These are phyloP conservation scores for Leuciscus idus DNA, from an alignment of 2,113 vertebrate genomes.

Conservation along the genomic window DNA sequence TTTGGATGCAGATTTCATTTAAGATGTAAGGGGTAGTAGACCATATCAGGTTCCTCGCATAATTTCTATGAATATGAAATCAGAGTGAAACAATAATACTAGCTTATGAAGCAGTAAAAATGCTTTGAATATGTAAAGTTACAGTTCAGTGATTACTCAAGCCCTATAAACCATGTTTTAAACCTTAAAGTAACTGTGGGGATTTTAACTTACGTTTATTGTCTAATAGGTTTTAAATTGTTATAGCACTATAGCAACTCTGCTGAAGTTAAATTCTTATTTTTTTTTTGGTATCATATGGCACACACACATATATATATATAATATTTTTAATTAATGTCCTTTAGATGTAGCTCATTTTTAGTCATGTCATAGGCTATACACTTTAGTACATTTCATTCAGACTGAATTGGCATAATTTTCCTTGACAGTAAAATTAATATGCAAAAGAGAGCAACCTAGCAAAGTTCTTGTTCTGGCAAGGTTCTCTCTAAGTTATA, in stretches of 20 bases:
- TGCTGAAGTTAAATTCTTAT: background rate
- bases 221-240: background rate
- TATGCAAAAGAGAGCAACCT: too few relatives aligned
- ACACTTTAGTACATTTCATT: background rate
- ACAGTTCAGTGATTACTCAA: background rate
- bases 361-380: background rate
- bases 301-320: background rate
- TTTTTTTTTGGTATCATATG: background rate
- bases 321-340: background rate
- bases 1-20: conserved; percentile 56
- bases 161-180: background rate
- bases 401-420: background rate
- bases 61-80: conserved; percentile 39
- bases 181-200: background rate
- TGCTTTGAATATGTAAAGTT: conserved; percentile 22
- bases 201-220: background rate
- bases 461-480: too few relatives aligned
- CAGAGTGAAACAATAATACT: conserved; percentile 18
- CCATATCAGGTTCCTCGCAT: conserved; percentile 4
- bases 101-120: background rate
- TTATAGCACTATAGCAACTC: background rate
- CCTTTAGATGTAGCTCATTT: background rate
- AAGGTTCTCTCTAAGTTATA: too few relatives aligned
- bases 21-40: conserved; percentile 22
- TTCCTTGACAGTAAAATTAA: background rate